Conservation (phyloP, 2,113 vertebrate species). For the Microtus oregoni region DNA sequence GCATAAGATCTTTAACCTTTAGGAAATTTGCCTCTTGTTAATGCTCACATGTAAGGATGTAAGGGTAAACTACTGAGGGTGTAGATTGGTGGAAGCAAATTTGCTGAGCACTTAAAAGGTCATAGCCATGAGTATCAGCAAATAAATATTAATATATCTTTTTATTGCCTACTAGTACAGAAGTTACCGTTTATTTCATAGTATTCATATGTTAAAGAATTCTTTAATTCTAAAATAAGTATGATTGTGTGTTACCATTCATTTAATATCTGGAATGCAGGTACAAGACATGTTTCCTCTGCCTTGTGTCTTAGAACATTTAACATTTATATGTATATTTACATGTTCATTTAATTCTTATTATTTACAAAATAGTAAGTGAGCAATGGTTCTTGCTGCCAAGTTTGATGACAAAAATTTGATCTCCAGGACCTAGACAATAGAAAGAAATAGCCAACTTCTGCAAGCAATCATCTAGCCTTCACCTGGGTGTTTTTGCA, state of each 20-base stretch:
- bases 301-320: neutral
- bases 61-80: neutral
- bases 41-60: too few species aligned
- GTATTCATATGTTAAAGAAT: neutral
- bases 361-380: neutral
- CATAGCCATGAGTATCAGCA: neutral
- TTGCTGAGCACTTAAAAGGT: neutral
- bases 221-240: neutral
- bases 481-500: neutral
- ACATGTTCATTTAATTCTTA: neutral
- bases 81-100: neutral
- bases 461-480: neutral
- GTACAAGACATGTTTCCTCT: neutral
- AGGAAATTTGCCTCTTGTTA: too few species aligned
- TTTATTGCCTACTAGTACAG: neutral
- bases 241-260: neutral
- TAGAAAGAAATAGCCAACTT: neutral
- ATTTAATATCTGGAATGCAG: neutral
- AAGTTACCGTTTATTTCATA: neutral
- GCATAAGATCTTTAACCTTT: too few species aligned
- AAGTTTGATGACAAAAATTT: neutral
- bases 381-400: neutral
- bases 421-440: neutral
- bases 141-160: neutral
- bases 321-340: neutral